Percentiles rank a stretch among this genome's conserved stretches.
phyloP scores from a whole-genome alignment of 2,888 invertebrate species.

The Dasypolia templi region DNA sequence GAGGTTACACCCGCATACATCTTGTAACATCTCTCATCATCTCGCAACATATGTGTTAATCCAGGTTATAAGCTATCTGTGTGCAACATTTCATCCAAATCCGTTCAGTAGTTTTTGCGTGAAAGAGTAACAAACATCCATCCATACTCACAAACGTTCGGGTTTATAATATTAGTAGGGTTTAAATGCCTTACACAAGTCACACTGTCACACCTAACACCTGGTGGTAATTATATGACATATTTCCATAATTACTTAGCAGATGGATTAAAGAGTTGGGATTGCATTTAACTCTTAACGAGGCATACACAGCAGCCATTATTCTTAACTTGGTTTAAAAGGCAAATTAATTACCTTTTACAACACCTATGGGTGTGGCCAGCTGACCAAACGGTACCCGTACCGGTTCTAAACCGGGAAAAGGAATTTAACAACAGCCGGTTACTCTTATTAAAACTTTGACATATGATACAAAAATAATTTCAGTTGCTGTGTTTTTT shows the following conservation, averaged over 20 bases:
- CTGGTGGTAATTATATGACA: not conserved
- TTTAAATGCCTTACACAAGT: not conserved
- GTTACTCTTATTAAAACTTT: not conserved
- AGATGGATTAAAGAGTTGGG: conserved; percentile 3
- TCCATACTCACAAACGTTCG: too few species aligned
- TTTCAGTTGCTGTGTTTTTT: not conserved
- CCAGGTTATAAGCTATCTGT: too few species aligned
- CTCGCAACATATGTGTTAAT: too few species aligned
- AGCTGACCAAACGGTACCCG: not conserved
- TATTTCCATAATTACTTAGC: conserved; percentile 11
- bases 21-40: too few species aligned
- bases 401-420: conserved; percentile 1
- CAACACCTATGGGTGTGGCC: conserved; percentile 14
- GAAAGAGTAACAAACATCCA: too few species aligned
- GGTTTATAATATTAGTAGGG: too few species aligned
- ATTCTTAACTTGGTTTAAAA: not conserved
- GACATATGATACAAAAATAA: not conserved
- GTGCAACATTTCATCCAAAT: too few species aligned
- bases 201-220: not conserved
- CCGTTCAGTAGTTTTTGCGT: too few species aligned
- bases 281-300: conserved; percentile 2
- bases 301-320: not conserved
- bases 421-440: too few species aligned
- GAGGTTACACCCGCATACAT: too few species aligned
- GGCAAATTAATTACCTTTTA: not conserved